phyloP scores from a whole-genome alignment of 2,113 vertebrate genomes.

The Argyrosomus japonicus region DNA sequence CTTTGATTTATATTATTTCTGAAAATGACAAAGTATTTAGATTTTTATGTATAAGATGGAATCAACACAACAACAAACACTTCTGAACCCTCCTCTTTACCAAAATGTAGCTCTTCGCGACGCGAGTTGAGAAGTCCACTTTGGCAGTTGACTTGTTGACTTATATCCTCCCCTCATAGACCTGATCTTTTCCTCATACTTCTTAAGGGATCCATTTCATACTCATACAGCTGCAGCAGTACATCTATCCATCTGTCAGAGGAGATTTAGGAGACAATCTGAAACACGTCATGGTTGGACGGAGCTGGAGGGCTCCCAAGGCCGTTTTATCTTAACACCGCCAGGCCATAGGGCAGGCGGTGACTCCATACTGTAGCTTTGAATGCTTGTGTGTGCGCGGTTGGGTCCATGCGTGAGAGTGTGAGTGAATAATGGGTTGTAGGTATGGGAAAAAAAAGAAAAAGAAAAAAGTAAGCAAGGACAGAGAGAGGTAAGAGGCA shows the following conservation, averaged over 20 bases:
- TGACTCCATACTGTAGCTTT: constrained; percentile 1
- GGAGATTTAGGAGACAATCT: constrained; percentile 72
- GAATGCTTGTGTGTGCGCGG: not conserved
- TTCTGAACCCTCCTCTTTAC: not conserved
- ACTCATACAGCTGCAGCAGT: constrained; percentile 49
- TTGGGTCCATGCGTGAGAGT: not conserved
- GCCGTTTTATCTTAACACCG: constrained; percentile 46
- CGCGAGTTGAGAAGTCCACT: not conserved
- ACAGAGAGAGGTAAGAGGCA: not conserved
- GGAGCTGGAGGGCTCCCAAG: constrained; percentile 36
- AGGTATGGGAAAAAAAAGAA: not conserved
- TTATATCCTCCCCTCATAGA: constrained; percentile 15
- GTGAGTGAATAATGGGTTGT: not conserved
- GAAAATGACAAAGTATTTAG: not conserved
- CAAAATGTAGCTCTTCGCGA: not conserved
- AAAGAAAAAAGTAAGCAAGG: constrained; percentile 7
- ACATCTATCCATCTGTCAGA: constrained; percentile 72
- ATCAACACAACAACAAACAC: not conserved
- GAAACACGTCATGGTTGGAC: constrained; percentile 62
- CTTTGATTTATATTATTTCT: not conserved
- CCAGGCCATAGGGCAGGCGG: constrained; percentile 8
- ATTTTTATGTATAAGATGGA: not conserved
- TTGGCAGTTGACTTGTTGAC: not conserved
- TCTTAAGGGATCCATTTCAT: constrained; percentile 54
- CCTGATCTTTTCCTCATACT: constrained; percentile 16